A percentile compares a stretch with the other conserved stretches of the same genome.
Evolutionary conservation across 2,113 vertebrate genomes (phyloP).

Genomic region (Bufo gargarizans): DNA sequence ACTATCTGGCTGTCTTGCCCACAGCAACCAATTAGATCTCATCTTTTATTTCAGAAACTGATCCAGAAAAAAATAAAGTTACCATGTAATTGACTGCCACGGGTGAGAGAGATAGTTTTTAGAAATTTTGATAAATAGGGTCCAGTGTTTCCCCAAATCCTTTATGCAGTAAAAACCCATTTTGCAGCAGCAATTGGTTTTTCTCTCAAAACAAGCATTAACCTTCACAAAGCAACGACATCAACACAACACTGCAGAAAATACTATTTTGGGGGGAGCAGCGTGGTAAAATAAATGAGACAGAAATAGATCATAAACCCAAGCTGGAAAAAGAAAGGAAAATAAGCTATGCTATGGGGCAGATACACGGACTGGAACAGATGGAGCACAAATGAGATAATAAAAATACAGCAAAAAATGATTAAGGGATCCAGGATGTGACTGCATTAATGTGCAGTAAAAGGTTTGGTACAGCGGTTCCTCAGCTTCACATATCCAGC

Average conservation of each 20-base stretch:
- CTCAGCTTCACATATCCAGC: background rate
- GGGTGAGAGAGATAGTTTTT: background rate
- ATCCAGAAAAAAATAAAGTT: background rate
- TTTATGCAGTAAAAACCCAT: background rate
- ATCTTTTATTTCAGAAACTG: background rate
- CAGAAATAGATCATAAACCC: background rate
- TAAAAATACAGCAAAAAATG: background rate
- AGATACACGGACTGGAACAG: background rate
- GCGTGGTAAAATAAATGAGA: constrained; percentile 16
- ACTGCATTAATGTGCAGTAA: background rate
- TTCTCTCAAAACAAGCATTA: background rate
- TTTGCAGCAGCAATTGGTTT: constrained; percentile 19
- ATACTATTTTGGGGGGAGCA: background rate
- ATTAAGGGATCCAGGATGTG: constrained; percentile 49
- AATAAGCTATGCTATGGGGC: background rate
- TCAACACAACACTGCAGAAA: constrained; percentile 48
- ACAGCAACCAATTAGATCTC: background rate
- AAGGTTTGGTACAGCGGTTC: background rate
- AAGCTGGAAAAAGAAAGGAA: background rate
- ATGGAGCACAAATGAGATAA: background rate
- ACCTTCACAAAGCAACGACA: constrained; percentile 47
- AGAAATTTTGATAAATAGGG: background rate
- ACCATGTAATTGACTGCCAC: background rate
- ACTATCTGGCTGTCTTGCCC: background rate
- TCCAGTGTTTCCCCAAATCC: background rate